phyloP scores from a whole-genome alignment of 2,888 invertebrate species.

The Pollenia griseotomentosa region DNA sequence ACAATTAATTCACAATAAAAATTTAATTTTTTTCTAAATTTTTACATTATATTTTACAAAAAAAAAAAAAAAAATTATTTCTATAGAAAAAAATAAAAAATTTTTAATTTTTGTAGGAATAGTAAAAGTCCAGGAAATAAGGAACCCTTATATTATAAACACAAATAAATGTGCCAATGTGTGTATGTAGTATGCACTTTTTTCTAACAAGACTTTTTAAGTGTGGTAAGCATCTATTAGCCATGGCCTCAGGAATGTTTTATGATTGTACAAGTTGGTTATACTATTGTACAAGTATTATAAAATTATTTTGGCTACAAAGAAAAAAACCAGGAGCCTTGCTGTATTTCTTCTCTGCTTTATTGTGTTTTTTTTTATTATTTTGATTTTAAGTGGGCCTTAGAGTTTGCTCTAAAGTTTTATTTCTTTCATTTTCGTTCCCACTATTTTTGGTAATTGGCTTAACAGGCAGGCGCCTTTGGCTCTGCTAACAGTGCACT shows the following conservation, averaged over 20 bases:
- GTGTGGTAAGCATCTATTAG: constrained; percentile 71
- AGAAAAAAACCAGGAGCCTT: constrained; percentile 63
- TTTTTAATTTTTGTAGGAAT: too few species aligned
- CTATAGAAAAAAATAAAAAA: too few species aligned
- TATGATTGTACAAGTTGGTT: constrained; percentile 63
- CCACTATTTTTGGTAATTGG: constrained; percentile 66
- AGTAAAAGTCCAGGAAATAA: too few species aligned
- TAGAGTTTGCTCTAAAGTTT: constrained; percentile 37
- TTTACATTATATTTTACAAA: too few species aligned
- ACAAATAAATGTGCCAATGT: background rate
- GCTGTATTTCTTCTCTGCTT: constrained; percentile 43
- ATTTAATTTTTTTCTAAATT: too few species aligned
- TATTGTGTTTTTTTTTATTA: constrained; percentile 48
- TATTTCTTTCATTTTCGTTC: background rate
- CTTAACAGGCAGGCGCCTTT: constrained; percentile 70
- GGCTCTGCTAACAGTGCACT: constrained; percentile 74
- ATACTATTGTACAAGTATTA: constrained; percentile 61
- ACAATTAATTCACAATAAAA: too few species aligned
- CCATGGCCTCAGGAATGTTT: constrained; percentile 73
- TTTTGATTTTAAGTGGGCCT: constrained; percentile 49
- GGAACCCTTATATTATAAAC: too few species aligned
- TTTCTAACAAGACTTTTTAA: constrained; percentile 65
- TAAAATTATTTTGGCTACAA: constrained; percentile 42
- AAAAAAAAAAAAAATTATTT: too few species aligned
- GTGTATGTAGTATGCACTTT: constrained; percentile 11